Base-by-base conservation (phyloP, 2,113 vertebrate species). In the Cyanoliseus patagonus region DNA sequence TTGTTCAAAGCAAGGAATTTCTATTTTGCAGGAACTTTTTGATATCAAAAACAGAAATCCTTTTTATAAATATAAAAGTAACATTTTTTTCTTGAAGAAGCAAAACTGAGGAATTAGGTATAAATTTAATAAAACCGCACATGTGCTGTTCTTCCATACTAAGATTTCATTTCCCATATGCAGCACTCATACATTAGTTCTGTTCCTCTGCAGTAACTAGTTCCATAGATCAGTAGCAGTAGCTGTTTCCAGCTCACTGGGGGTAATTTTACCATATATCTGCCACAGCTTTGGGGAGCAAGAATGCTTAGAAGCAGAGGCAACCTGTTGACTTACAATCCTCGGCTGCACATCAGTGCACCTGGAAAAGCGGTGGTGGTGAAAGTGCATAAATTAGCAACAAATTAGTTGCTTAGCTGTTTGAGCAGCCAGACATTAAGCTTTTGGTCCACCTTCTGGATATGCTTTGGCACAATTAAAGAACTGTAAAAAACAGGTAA, bases 161-260 rank as follows among this genome's bases (percentile, higher is more conserved):
- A 18, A 70, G 28, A 19, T 42, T n/a, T 12, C 3, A 1, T 44
- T 80, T 86, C 23, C 19, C 25, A 2, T 25, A 4, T 0, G 1
- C 46, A 76, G 23, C 11, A n/a, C 22, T 18, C 2, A 2, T 11
- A 16, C 27, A 19, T 27, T 24, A 25, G 3, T 37, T 59, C 25
- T 44, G 10, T 30, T 68, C 63, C 52, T 76, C 25, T 49, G 47
- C 19, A 28, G 37, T 53, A 59, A 53, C 5, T 17, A 31, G 12
- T 61, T 66, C n/a, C 9, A 1, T 16, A 16, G 31, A 73, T 76
- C 57, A 35, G 31, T 25, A 52, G 39, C 33, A 37, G 11, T 39
- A 5, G 35, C 44, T 61, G 17, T 64, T 73, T 77, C 28, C 37
- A 73, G 59, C 35, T 23, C 37, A 9, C 12, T 31, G 52, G 2